These are phyloP conservation scores for Pachycephala philippinensis DNA, from an alignment of 2,113 vertebrate species.

Conservation along the genomic window DNA sequence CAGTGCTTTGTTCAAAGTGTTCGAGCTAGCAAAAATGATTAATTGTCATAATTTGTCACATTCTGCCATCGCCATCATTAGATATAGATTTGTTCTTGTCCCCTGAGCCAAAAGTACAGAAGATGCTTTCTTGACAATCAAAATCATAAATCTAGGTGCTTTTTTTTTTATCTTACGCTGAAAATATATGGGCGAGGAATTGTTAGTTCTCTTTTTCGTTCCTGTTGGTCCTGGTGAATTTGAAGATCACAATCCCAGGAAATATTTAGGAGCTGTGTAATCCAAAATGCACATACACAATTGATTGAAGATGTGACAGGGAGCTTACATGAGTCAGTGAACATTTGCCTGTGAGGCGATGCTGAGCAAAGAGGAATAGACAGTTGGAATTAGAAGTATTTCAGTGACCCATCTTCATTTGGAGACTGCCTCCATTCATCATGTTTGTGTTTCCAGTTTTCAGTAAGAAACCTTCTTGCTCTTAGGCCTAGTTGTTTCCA, in stretches of 20 bases:
- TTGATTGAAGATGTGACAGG: neutral
- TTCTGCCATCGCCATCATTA: neutral
- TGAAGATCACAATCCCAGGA: neutral
- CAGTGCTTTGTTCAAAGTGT: neutral
- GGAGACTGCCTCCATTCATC: neutral
- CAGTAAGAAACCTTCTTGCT: neutral
- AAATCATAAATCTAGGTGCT: neutral
- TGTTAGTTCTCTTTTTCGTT: neutral
- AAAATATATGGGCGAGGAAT: neutral
- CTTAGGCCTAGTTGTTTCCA: neutral
- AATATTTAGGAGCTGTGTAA: neutral
- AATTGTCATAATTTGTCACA: neutral
- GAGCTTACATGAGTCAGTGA: neutral
- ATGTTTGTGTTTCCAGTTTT: neutral
- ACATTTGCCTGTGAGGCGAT: neutral
- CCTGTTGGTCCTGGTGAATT: neutral
- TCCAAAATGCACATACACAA: neutral
- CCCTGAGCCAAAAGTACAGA: neutral
- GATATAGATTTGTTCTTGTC: neutral
- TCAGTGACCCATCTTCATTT: neutral
- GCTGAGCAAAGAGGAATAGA: neutral
- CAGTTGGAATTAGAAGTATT: neutral
- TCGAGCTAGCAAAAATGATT: neutral
- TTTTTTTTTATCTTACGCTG: neutral
- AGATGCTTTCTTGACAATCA: neutral